These are phyloP conservation scores for Lasioglossum malachurum DNA, from an alignment of 2,888 invertebrate species.

Conservation along the genomic window DNA sequence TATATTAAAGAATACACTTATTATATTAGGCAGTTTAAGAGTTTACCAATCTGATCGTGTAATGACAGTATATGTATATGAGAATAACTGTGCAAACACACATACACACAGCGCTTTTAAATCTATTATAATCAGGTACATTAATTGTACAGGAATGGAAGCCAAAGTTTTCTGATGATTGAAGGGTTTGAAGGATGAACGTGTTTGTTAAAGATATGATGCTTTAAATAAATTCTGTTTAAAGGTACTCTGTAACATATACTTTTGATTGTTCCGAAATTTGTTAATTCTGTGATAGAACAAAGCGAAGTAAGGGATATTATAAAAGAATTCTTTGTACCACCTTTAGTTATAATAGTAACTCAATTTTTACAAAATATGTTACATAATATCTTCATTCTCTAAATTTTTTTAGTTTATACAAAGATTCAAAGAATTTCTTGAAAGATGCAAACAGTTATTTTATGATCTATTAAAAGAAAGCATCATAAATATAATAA, in stretches of 20 bases:
- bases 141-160: conserved; percentile 15
- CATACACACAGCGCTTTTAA: conserved; percentile 6
- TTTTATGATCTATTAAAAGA: not conserved
- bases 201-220: not conserved
- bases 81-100: conserved; percentile 7
- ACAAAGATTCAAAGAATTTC: not conserved
- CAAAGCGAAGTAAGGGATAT: not conserved
- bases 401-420: not conserved
- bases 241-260: not conserved
- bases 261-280: not conserved
- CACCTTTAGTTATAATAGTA: not conserved
- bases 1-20: conserved; percentile 22
- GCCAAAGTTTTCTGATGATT: not conserved
- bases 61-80: conserved; percentile 2
- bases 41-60: conserved; percentile 24
- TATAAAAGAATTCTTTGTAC: not conserved
- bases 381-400: not conserved
- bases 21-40: conserved; percentile 27
- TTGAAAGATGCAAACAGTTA: not conserved
- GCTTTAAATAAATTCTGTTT: not conserved
- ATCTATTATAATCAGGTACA: conserved; percentile 15
- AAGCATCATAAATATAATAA: not conserved
- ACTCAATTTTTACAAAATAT: not conserved
- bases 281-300: not conserved
- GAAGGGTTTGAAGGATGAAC: not conserved